A percentile compares a stretch with the other conserved stretches of the same genome.
Evolutionary conservation across 2,113 vertebrate genomes (phyloP).

Genomic region (Anoura caudifer): DNA sequence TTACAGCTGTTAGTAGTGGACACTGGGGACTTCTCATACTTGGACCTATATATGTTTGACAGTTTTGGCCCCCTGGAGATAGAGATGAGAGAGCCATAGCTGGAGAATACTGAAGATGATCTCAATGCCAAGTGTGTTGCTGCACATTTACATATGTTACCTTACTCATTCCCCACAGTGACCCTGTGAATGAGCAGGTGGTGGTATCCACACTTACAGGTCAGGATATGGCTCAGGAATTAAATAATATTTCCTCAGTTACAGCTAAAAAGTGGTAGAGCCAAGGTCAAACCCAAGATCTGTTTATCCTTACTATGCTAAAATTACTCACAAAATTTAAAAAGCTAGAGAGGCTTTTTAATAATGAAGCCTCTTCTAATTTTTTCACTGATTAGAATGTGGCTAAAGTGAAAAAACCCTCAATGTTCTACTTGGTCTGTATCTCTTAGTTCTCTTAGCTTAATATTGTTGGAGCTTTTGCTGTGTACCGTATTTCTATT

Average conservation of each 20-base stretch:
- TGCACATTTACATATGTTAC: neutral
- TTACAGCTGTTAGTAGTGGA: neutral
- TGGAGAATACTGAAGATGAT: neutral
- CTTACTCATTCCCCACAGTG: neutral
- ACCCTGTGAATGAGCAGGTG: neutral
- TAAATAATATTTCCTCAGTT: neutral
- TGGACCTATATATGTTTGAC: neutral
- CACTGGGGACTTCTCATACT: neutral
- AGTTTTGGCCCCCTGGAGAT: neutral
- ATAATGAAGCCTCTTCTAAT: neutral
- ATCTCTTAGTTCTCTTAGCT: neutral
- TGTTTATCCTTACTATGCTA: neutral
- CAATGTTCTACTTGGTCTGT: neutral
- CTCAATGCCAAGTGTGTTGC: neutral
- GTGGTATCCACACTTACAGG: neutral
- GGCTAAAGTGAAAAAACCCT: neutral
- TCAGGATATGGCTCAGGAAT: neutral
- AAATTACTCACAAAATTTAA: neutral
- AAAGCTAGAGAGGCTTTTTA: neutral
- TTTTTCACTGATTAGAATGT: neutral
- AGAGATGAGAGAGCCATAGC: neutral
- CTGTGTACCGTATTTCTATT: neutral
- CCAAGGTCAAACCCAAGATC: neutral
- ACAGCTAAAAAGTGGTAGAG: neutral
- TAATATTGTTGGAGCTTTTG: neutral